Evolutionary conservation across 2,888 invertebrate genomes (phyloP).

Genomic region (Synergus umbraculus): DNA sequence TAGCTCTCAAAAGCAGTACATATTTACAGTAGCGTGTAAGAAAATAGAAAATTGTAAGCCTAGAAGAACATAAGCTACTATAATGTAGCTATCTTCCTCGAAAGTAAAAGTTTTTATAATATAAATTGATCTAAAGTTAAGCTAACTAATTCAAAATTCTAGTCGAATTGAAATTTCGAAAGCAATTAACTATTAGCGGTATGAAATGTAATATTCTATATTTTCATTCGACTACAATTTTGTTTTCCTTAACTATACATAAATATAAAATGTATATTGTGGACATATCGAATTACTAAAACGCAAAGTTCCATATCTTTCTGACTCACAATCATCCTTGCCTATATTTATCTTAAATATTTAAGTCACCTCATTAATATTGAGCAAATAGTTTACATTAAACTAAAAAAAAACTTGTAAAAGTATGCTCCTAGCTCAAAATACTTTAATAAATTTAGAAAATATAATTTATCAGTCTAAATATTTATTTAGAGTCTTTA

Average conservation of each 20-base stretch:
- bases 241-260: background rate
- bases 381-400: slow-evolving; percentile 33
- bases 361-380: slow-evolving; percentile 8
- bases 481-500: background rate
- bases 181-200: background rate
- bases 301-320: background rate
- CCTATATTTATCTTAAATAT: background rate
- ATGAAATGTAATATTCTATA: background rate
- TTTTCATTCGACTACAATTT: background rate
- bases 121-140: background rate
- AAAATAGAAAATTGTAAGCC: background rate
- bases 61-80: slow-evolving; percentile 4
- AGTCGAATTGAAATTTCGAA: background rate
- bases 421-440: background rate
- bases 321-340: background rate
- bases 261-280: background rate
- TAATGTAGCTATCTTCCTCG: slow-evolving; percentile 6
- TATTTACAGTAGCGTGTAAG: slow-evolving; percentile 31
- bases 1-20: slow-evolving; percentile 4
- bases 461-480: slow-evolving; percentile 18
- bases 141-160: background rate
- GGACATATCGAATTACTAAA: background rate
- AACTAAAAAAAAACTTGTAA: background rate
- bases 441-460: background rate
- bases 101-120: background rate